These are phyloP conservation scores for Chrysodeixis includens DNA, from an alignment of 2,888 invertebrate genomes.

Conservation along the genomic window DNA sequence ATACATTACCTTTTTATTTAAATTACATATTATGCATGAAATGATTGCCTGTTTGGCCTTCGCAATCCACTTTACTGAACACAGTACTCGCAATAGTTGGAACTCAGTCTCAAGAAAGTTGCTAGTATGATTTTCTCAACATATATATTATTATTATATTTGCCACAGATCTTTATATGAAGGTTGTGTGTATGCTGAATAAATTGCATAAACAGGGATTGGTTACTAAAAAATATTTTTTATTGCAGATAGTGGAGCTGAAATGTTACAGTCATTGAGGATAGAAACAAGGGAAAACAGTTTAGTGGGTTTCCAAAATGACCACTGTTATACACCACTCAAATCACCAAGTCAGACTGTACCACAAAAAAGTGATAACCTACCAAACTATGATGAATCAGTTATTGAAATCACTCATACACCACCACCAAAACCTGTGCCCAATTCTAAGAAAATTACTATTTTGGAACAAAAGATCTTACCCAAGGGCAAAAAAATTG, in stretches of 20 bases:
- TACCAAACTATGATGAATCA: conserved; percentile 79
- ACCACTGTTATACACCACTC: conserved; percentile 94
- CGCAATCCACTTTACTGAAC: too few species aligned
- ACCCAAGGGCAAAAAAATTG: conserved; percentile 86
- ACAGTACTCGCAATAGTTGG: too few species aligned
- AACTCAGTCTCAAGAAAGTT: too few species aligned
- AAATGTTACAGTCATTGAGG: conserved; percentile 85
- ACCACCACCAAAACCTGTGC: conserved; percentile 81
- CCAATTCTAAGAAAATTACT: conserved; percentile 84
- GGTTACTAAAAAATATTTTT: background rate
- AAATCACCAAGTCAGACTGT: conserved; percentile 90
- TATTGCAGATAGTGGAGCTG: conserved; percentile 84
- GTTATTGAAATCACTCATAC: conserved; percentile 83
- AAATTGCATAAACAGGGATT: too few species aligned
- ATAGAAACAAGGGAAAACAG: conserved; percentile 87
- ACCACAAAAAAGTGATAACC: conserved; percentile 75
- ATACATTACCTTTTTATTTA: too few species aligned
- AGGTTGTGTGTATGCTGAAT: too few species aligned
- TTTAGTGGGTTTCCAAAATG: conserved; percentile 92
- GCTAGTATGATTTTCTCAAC: too few species aligned
- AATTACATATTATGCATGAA: too few species aligned
- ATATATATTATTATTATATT: too few species aligned
- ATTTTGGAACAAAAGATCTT: conserved; percentile 86
- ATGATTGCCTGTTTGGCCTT: too few species aligned
- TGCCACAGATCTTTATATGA: too few species aligned